Conservation (phyloP, 2,888 invertebrate species). For the Hyppa rectilinea region DNA sequence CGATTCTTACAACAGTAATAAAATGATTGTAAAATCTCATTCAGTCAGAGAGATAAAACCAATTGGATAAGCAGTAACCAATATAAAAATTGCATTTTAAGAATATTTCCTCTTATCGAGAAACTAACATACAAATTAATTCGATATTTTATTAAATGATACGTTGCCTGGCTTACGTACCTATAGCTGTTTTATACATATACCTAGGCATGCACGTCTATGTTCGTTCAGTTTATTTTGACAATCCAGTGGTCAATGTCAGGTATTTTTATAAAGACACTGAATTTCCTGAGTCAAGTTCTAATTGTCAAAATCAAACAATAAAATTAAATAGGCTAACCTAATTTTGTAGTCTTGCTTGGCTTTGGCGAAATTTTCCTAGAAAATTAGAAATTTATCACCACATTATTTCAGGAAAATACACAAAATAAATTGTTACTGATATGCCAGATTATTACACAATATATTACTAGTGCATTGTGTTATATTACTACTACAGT, state of each 20-base stretch:
- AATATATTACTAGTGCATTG: not conserved
- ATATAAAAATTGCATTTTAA: not conserved
- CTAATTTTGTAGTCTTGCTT: not conserved
- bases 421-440: too few relatives aligned
- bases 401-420: not conserved
- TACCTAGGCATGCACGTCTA: too few relatives aligned
- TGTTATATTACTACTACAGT: not conserved
- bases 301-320: not conserved
- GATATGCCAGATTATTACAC: too few relatives aligned
- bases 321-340: too few relatives aligned
- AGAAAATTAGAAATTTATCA: not conserved
- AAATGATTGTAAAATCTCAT: not conserved
- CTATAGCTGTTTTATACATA: too few relatives aligned
- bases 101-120: not conserved
- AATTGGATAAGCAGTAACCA: not conserved
- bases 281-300: not conserved
- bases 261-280: not conserved
- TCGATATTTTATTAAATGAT: too few relatives aligned
- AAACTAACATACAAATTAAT: too few relatives aligned
- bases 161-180: too few relatives aligned
- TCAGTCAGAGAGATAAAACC: not conserved
- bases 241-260: not conserved
- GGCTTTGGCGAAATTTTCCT: not conserved
- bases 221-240: not conserved
- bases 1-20: not conserved